Conservation (phyloP, 1,140 invertebrate genomes). For the Papilio aristodemus region DNA sequence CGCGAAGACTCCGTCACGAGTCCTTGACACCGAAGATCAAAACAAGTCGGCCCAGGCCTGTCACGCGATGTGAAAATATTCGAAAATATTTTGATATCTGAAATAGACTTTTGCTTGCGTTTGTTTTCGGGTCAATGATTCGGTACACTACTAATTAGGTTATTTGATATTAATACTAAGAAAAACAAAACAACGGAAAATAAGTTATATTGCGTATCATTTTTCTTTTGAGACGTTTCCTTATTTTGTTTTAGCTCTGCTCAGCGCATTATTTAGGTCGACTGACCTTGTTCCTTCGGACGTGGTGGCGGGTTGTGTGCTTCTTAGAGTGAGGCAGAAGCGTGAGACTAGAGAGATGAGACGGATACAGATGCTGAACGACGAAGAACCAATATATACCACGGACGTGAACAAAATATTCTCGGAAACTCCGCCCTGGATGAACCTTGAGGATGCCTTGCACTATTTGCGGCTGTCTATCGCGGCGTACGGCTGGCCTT, state of each 20-base stretch:
- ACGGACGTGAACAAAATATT: conserved; percentile 84
- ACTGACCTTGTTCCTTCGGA: conserved; percentile 94
- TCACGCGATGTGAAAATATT: background rate
- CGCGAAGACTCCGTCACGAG: background rate
- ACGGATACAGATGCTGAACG: conserved; percentile 84
- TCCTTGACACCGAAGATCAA: conserved; percentile 12
- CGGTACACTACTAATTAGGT: conserved; percentile 24
- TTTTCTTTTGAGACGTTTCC: conserved; percentile 1
- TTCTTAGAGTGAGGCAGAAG: conserved; percentile 88
- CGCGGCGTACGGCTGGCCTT: conserved; percentile 95
- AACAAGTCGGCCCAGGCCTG: background rate
- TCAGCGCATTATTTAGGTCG: conserved; percentile 89
- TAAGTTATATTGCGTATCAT: background rate
- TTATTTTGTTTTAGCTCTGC: conserved; percentile 81
- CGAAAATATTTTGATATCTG: conserved; percentile 15
- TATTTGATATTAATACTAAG: background rate
- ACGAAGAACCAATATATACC: conserved; percentile 85
- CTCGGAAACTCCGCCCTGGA: conserved; percentile 85
- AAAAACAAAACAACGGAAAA: conserved; percentile 9
- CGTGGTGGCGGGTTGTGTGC: conserved; percentile 91
- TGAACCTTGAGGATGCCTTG: conserved; percentile 87
- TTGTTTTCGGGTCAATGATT: conserved; percentile 22
- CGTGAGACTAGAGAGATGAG: conserved; percentile 85
- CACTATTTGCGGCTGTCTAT: conserved; percentile 90
- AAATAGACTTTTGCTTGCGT: conserved; percentile 17